Evolutionary conservation across 1,140 invertebrate genomes (phyloP).

Genomic region (Drosophila neocordata): DNA sequence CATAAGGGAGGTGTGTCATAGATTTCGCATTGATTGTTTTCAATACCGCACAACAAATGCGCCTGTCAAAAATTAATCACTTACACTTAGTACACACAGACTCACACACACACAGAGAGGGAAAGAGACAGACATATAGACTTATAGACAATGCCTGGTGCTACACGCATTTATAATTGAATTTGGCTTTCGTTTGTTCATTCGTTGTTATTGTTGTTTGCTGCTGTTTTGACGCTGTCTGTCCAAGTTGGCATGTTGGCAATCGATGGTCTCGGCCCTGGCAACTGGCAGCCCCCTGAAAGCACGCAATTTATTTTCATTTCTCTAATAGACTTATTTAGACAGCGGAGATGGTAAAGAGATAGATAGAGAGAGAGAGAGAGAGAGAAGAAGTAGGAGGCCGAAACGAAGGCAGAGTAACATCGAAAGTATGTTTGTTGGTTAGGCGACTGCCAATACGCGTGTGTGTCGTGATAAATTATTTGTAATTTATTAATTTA

Average conservation of each 20-base stretch:
- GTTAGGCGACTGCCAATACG: conserved; percentile 13
- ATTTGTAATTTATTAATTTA: conserved; percentile 23
- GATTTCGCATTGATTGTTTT: conserved; percentile 78
- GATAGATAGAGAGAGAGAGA: neutral
- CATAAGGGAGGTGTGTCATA: conserved; percentile 58
- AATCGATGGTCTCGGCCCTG: conserved; percentile 63
- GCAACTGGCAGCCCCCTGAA: conserved; percentile 66
- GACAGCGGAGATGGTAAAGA: conserved; percentile 31
- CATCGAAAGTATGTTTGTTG: neutral
- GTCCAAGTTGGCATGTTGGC: conserved; percentile 70
- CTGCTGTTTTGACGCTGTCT: conserved; percentile 61
- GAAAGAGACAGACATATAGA: conserved; percentile 17
- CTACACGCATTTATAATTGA: conserved; percentile 79
- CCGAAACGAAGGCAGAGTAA: no score
- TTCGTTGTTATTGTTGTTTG: conserved; percentile 24
- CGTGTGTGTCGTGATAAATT: conserved; percentile 21
- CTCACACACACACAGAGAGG: conserved; percentile 21
- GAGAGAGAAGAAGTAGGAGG: neutral
- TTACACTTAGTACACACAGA: conserved; percentile 70
- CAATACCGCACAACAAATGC: conserved; percentile 61
- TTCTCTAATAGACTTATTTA: conserved; percentile 81
- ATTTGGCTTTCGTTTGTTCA: conserved; percentile 70
- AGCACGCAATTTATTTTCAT: conserved; percentile 82
- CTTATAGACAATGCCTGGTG: conserved; percentile 58
- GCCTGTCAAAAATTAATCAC: conserved; percentile 80